phyloP scores from a whole-genome alignment of 2,113 vertebrate genomes.

The Psilopsiagon aymara region DNA sequence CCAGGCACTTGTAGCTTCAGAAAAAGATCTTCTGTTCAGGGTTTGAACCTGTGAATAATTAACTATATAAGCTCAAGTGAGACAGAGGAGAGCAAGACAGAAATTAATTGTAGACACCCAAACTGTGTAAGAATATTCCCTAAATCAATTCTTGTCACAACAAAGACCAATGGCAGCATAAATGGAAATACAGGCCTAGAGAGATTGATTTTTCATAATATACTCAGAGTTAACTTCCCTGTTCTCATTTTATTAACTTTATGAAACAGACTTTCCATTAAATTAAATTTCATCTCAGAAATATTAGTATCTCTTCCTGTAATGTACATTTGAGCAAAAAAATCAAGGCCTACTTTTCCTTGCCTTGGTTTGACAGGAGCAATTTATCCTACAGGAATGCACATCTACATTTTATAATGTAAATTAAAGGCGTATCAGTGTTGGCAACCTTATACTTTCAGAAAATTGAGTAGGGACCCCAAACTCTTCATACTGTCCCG shows the following conservation, averaged over 20 bases:
- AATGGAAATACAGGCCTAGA: not conserved
- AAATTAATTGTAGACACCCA: not conserved
- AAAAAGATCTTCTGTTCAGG: not conserved
- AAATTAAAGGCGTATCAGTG: not conserved
- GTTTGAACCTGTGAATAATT: not conserved
- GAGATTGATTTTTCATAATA: conserved; percentile 15
- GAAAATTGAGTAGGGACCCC: not conserved
- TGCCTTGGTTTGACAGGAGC: not conserved
- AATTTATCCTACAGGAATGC: not conserved
- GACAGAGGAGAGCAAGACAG: not conserved
- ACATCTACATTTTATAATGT: not conserved
- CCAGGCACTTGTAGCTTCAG: not conserved
- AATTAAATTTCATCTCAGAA: conserved; percentile 21
- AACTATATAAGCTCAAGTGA: not conserved
- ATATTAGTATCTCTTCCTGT: not conserved
- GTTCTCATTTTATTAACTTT: conserved; percentile 12
- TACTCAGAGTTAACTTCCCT: not conserved
- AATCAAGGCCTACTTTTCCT: not conserved
- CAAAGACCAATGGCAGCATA: not conserved
- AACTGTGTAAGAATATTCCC: not conserved
- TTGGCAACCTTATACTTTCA: not conserved
- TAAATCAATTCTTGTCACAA: conserved; percentile 15
- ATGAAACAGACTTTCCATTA: not conserved
- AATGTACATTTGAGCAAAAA: not conserved
- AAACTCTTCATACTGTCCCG: not conserved